Percentiles rank a stretch among this genome's conserved stretches.
Conservation (phyloP, 2,888 invertebrate species). For the Drosophila parthenogenetica region DNA sequence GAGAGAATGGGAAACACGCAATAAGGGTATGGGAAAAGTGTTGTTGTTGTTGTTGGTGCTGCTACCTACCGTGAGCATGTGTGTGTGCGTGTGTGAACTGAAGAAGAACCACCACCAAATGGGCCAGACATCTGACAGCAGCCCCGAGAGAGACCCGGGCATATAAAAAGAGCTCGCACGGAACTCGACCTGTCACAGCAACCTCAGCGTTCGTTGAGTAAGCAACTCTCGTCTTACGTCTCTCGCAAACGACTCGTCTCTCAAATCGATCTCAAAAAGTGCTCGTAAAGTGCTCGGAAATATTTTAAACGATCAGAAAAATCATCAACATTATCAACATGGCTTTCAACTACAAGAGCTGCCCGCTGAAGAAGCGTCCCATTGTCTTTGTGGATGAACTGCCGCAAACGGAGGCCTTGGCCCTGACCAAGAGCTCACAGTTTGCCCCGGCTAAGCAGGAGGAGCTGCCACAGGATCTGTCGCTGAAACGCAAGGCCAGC, state of each 20-base stretch:
- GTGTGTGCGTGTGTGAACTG: constrained; percentile 54
- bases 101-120: constrained; percentile 76
- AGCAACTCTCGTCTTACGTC: constrained; percentile 55
- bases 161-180: constrained; percentile 80
- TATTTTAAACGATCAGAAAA: constrained; percentile 1
- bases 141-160: constrained; percentile 45
- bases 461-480: constrained; percentile 83
- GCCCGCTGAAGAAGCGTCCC: constrained; percentile 96
- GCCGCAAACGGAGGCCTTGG: constrained; percentile 72
- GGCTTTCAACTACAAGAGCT: constrained; percentile 91
- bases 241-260: constrained; percentile 12
- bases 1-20: constrained; percentile 72
- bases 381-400: constrained; percentile 89
- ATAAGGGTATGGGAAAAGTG: constrained; percentile 75
- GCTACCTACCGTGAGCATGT: constrained; percentile 63
- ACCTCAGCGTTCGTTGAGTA: constrained; percentile 81
- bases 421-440: constrained; percentile 64
- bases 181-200: constrained; percentile 83
- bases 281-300: constrained; percentile 10
- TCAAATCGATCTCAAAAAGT: constrained; percentile 19
- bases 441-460: constrained; percentile 32
- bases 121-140: constrained; percentile 41
- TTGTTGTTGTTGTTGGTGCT: constrained; percentile 43
- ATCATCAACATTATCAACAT: constrained; percentile 38
- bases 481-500: constrained; percentile 81